These are phyloP conservation scores for Petroica traversi DNA, from an alignment of 2,113 vertebrate species.

Conservation along the genomic window DNA sequence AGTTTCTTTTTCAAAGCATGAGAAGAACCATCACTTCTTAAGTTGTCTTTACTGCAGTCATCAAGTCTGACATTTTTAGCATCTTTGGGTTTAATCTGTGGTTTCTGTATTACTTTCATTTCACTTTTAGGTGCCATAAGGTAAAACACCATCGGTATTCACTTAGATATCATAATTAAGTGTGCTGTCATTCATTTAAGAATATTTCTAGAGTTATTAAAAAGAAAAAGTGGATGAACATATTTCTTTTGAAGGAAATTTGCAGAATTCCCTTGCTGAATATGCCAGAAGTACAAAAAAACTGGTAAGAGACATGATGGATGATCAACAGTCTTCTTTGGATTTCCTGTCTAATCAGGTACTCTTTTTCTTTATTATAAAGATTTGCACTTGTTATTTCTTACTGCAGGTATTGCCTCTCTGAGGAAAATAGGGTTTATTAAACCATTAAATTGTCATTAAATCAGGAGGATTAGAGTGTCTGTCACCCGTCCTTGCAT, in stretches of 20 bases:
- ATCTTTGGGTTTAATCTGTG: neutral
- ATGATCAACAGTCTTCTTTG: slow-evolving; percentile 86
- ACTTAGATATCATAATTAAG: neutral
- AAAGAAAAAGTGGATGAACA: neutral
- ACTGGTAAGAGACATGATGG: slow-evolving; percentile 87
- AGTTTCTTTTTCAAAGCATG: neutral
- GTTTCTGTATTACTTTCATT: neutral
- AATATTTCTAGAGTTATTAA: neutral
- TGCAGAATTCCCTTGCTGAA: slow-evolving; percentile 85
- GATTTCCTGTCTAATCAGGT: slow-evolving; percentile 89
- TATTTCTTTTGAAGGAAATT: slow-evolving; percentile 78
- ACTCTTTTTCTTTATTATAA: neutral
- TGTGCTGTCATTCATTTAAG: neutral
- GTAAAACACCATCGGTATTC: neutral
- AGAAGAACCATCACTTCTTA: neutral
- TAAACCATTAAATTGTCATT: neutral
- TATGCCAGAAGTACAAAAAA: slow-evolving; percentile 88
- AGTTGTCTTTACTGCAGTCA: neutral
- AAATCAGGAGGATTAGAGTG: neutral
- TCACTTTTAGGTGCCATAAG: neutral
- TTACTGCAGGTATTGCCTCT: neutral
- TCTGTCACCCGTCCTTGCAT: neutral
- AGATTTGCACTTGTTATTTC: neutral
- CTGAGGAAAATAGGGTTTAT: neutral
- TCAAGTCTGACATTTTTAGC: neutral